Conservation (phyloP, 1,140 invertebrate species). For the Halictus rubicundus region DNA sequence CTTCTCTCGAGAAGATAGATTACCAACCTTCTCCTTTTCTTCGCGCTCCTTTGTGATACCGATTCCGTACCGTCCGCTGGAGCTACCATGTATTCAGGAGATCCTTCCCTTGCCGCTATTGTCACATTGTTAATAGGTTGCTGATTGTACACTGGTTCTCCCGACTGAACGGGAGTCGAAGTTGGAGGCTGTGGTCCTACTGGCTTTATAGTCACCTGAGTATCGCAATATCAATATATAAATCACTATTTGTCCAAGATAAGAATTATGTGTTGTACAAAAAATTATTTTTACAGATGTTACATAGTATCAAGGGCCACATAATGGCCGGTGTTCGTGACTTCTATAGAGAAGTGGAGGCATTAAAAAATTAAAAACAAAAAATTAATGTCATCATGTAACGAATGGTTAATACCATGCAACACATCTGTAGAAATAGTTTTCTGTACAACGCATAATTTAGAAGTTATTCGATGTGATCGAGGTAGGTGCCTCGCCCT, state of each 20-base stretch:
- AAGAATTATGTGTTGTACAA: too few species aligned
- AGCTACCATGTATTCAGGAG: conserved; percentile 78
- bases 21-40: conserved; percentile 74
- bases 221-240: not conserved
- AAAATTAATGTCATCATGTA: too few species aligned
- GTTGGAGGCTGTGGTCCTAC: conserved; percentile 70
- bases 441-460: too few species aligned
- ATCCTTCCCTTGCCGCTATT: conserved; percentile 73
- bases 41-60: conserved; percentile 74
- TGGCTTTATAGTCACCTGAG: conserved; percentile 77
- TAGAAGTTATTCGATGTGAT: too few species aligned
- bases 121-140: conserved; percentile 68
- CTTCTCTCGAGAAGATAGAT: not conserved
- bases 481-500: too few species aligned
- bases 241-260: too few species aligned
- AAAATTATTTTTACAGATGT: too few species aligned
- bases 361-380: not conserved
- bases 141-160: conserved; percentile 65
- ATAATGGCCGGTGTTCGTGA: too few species aligned
- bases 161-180: conserved; percentile 62
- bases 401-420: too few species aligned
- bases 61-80: conserved; percentile 73
- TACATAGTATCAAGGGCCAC: too few species aligned
- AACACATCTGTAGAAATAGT: too few species aligned
- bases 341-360: too few species aligned